phyloP scores from a whole-genome alignment of 2,113 vertebrate species.

The Fukomys damarensis region DNA sequence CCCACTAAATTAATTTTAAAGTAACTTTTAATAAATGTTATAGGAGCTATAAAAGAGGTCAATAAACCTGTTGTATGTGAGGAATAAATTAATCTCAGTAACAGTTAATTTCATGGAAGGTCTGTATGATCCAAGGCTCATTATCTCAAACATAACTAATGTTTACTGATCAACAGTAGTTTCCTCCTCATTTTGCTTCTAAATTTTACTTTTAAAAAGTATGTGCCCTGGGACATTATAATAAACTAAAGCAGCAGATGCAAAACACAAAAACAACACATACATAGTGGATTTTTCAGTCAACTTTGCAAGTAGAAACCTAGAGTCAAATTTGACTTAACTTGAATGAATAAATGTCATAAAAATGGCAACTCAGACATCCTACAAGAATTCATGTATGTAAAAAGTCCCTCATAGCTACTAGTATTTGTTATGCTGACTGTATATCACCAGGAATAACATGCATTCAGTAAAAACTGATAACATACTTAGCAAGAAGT shows the following conservation, averaged over 20 bases:
- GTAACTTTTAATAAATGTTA: neutral
- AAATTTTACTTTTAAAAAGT: neutral
- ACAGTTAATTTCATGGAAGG: neutral
- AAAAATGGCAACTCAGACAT: neutral
- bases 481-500: neutral
- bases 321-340: neutral
- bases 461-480: neutral
- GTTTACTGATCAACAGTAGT: neutral
- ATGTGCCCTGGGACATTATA: neutral
- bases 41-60: neutral
- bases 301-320: neutral
- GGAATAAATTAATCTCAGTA: neutral
- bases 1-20: neutral
- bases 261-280: neutral
- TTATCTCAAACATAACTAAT: neutral
- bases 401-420: neutral
- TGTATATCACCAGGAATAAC: neutral
- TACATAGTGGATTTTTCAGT: neutral
- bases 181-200: neutral
- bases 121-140: neutral
- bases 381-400: neutral
- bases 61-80: neutral
- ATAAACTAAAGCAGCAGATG: neutral
- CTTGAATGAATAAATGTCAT: neutral
- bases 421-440: neutral